Evolutionary conservation across 64 coral and sea anemone species (phyloP).

Genomic region (Trachythela sp.): DNA sequence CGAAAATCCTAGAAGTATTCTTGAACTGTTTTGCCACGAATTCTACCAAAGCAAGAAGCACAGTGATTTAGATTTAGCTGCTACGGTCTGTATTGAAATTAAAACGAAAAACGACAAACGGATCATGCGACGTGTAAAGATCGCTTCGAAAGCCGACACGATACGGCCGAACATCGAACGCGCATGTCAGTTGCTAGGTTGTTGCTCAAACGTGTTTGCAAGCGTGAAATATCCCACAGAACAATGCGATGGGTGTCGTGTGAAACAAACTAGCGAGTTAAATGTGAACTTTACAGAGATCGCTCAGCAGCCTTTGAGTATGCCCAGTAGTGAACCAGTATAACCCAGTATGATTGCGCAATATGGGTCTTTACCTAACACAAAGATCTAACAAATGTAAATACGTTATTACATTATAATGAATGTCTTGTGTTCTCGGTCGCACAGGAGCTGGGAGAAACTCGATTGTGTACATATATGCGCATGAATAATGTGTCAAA

Average conservation of each 20-base stretch:
- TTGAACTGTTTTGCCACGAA: slow-evolving; percentile 14
- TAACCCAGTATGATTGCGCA: neutral
- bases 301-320: neutral
- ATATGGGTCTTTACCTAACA: neutral
- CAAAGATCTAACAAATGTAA: neutral
- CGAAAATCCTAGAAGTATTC: neutral
- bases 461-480: too few species aligned
- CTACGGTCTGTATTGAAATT: slow-evolving; percentile 11
- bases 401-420: neutral
- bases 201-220: neutral
- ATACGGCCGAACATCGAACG: neutral
- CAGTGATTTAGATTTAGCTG: neutral
- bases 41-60: slow-evolving; percentile 28
- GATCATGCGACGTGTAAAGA: slow-evolving; percentile 14
- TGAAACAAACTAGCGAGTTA: neutral
- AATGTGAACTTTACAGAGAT: neutral
- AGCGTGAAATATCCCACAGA: neutral
- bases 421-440: neutral
- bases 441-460: neutral
- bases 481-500: too few species aligned
- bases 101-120: slow-evolving; percentile 28
- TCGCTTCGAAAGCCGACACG: slow-evolving; percentile 7
- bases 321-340: neutral
- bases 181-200: slow-evolving; percentile 2
- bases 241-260: neutral